These are phyloP conservation scores for Lynx canadensis DNA, from an alignment of 2,113 vertebrate species.

Conservation along the genomic window DNA sequence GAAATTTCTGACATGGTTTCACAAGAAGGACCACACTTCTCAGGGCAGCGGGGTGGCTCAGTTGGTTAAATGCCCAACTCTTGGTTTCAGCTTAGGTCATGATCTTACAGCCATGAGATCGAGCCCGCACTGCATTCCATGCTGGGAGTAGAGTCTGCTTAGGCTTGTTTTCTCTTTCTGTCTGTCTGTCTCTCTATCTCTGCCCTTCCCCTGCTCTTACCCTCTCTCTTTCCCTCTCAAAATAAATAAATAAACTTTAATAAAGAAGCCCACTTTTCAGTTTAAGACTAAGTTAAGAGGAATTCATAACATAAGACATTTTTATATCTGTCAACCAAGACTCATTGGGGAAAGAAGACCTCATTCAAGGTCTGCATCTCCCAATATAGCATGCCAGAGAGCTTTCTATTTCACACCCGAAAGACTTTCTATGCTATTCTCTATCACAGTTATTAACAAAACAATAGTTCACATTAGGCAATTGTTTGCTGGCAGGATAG, in stretches of 20 bases:
- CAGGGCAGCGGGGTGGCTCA: not conserved
- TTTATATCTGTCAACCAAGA: constrained; percentile 35
- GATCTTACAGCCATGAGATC: not conserved
- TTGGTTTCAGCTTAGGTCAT: not conserved
- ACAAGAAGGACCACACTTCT: not conserved
- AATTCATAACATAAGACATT: constrained; percentile 27
- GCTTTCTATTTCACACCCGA: not conserved
- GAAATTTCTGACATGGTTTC: not conserved
- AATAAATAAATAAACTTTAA: not conserved
- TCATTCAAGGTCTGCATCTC: not conserved
- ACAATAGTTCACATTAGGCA: constrained; percentile 21
- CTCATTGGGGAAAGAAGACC: not conserved
- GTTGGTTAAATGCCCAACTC: not conserved
- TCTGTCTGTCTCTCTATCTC: not conserved
- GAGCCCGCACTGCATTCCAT: not conserved
- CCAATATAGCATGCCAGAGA: constrained; percentile 35
- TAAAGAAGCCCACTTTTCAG: not conserved
- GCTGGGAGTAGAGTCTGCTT: not conserved
- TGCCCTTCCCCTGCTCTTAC: not conserved
- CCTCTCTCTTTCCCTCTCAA: not conserved
- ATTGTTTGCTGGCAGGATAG: not conserved
- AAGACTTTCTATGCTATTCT: constrained; percentile 23
- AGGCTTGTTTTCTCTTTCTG: not conserved
- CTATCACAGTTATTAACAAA: constrained; percentile 17
- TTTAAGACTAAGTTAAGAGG: not conserved